Evolutionary conservation across 2,113 vertebrate species (phyloP), one percentile per base, ranked within the genome.

Genomic region (Hylia prasina): DNA sequence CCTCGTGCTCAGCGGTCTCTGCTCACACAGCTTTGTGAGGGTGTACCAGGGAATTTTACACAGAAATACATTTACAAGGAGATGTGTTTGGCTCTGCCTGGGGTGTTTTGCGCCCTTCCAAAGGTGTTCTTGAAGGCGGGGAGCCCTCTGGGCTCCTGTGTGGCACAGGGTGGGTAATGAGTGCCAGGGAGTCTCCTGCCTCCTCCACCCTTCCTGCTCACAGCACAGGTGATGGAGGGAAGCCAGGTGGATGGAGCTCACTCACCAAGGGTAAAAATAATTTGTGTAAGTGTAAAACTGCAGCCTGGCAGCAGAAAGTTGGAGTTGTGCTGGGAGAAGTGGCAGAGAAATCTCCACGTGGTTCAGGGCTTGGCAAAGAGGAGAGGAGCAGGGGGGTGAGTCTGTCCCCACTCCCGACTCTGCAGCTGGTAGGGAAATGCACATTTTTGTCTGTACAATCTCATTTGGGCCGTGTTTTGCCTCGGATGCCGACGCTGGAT

Each of bases 1-100:
- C 3, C 60, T 30, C 2, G 0, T 1, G 4, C 47, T 33, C 5
- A 0, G 8, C 48, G 44, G 14, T 3, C n/a, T 23, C 76, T 60
- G 76, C 68, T 60, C 60, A 7, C 13, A 0, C 1, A 6, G 35
- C 8, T 20, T 5, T 44, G 31, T 9, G 53, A 76, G 1, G 24
- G 7, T 0, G 3, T 8, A 7, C 39, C 14, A 8, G 19, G 17
- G 39, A 20, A 5, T 44, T 89, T 78, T 33, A 27, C 18, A 11
- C 0, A 1, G 23, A 23, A 50, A 2, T 1, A 9, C 37, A 20
- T 40, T 40, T 33, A 31, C 22, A 44, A n/a, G 22, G 57, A 37
- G 47, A 44, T 20, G 21, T 17, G 23, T 19, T 20, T 23, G 51
- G 33, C 30, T 21, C 25, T 60, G 39, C 21, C 33, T 6, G 56